A percentile compares a stretch with the other conserved stretches of the same genome.
These are phyloP conservation scores for Pristionchus mayeri DNA, from an alignment of 2,888 invertebrate species.

Conservation along the genomic window DNA sequence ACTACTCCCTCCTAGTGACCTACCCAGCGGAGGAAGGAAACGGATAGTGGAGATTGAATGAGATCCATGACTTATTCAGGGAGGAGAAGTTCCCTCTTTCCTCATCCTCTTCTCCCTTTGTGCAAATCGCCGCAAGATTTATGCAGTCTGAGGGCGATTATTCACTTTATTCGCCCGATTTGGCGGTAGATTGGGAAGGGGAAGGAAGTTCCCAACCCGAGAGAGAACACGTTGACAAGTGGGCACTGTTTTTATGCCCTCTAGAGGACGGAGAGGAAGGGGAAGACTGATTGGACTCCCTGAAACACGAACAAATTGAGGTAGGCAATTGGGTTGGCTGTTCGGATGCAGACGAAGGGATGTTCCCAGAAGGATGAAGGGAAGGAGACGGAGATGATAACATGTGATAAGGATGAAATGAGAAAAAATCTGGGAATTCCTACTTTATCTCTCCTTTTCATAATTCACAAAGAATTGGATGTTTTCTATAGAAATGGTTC, in stretches of 20 bases:
- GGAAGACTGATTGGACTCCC: not conserved
- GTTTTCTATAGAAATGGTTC: not conserved
- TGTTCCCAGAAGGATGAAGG: too few species aligned
- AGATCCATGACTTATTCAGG: constrained; percentile 36
- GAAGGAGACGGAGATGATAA: too few species aligned
- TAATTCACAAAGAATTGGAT: not conserved
- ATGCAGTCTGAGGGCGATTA: constrained; percentile 7
- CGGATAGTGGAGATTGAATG: constrained; percentile 4
- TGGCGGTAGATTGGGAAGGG: constrained; percentile 24
- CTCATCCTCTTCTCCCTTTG: constrained; percentile 5
- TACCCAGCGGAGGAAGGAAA: not conserved
- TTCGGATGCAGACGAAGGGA: not conserved
- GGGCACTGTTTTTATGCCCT: not conserved
- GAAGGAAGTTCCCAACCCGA: constrained; percentile 15
- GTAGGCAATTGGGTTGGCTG: not conserved
- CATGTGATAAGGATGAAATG: not conserved
- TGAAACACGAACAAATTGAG: not conserved
- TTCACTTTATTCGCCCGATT: constrained; percentile 36
- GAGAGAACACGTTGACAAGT: constrained; percentile 3
- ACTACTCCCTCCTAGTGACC: not conserved
- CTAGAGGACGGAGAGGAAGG: not conserved
- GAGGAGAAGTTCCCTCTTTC: not conserved
- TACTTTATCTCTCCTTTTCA: too few species aligned
- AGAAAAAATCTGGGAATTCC: not conserved
- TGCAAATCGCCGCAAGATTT: constrained; percentile 40